Percentiles rank a stretch among this genome's conserved stretches.
Evolutionary conservation across 2,888 invertebrate genomes (phyloP).

Genomic region (Drosophila robusta): DNA sequence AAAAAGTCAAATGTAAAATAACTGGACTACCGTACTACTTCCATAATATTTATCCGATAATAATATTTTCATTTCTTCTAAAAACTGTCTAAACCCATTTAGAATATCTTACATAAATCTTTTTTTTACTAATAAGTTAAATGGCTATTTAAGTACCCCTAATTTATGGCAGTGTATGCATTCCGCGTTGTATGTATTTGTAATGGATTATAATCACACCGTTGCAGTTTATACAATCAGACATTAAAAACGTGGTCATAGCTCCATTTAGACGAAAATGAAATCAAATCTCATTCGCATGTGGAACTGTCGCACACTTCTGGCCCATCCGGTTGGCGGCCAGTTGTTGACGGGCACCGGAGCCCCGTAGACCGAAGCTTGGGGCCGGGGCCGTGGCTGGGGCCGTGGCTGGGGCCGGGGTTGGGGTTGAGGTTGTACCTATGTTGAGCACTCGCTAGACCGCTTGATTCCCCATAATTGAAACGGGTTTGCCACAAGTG

Average conservation of each 20-base stretch:
- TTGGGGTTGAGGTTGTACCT: conserved; percentile 33
- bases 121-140: neutral
- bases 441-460: conserved; percentile 46
- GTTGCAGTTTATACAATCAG: conserved; percentile 51
- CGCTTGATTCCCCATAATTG: conserved; percentile 69
- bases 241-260: conserved; percentile 67
- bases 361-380: conserved; percentile 1
- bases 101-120: neutral
- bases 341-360: conserved; percentile 10
- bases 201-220: conserved; percentile 18
- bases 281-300: conserved; percentile 67
- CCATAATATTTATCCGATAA: too few relatives aligned
- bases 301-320: conserved; percentile 63
- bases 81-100: neutral
- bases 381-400: conserved; percentile 10
- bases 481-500: conserved; percentile 80
- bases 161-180: conserved; percentile 35
- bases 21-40: too few relatives aligned
- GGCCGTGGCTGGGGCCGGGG: conserved; percentile 10
- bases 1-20: too few relatives aligned
- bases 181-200: conserved; percentile 2
- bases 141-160: neutral
- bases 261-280: conserved; percentile 67
- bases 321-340: conserved; percentile 63
- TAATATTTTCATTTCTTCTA: neutral